phyloP scores from a whole-genome alignment of 2,888 invertebrate species.

The Drosophila meridiana region DNA sequence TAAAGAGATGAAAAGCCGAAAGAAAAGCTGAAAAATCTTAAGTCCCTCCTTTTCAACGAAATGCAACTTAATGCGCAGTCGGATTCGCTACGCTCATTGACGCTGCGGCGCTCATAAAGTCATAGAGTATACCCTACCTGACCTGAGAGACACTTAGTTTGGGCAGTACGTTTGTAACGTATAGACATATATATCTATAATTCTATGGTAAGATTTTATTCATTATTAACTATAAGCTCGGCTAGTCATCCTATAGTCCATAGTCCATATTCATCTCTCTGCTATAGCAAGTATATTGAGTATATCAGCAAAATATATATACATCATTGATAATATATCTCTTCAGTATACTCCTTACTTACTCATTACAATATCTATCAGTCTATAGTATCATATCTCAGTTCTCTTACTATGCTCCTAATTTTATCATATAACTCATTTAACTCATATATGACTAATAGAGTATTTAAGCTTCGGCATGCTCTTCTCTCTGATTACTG shows the following conservation, averaged over 20 bases:
- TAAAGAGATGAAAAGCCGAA: constrained; percentile 31
- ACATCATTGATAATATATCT: too few relatives aligned
- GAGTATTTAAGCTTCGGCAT: constrained; percentile 7
- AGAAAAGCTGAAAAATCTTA: constrained; percentile 39
- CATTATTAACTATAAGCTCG: background rate
- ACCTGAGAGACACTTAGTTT: too few relatives aligned
- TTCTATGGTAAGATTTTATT: background rate
- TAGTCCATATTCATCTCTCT: background rate
- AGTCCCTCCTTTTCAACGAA: constrained; percentile 26
- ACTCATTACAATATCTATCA: too few relatives aligned
- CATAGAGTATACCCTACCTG: constrained; percentile 11
- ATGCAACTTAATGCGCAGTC: constrained; percentile 70
- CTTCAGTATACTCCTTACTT: too few relatives aligned
- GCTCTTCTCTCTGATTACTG: constrained; percentile 23
- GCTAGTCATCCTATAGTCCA: background rate
- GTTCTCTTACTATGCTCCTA: background rate
- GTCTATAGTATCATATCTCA: too few relatives aligned
- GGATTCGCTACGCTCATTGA: constrained; percentile 69
- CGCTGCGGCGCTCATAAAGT: constrained; percentile 42
- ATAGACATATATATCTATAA: too few relatives aligned
- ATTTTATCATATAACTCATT: too few relatives aligned
- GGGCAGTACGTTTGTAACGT: background rate
- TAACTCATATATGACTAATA: too few relatives aligned
- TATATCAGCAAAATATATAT: too few relatives aligned
- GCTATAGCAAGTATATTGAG: background rate